Base-by-base conservation (phyloP, 2,888 invertebrate genomes). In the Cantharis flavilabris region DNA sequence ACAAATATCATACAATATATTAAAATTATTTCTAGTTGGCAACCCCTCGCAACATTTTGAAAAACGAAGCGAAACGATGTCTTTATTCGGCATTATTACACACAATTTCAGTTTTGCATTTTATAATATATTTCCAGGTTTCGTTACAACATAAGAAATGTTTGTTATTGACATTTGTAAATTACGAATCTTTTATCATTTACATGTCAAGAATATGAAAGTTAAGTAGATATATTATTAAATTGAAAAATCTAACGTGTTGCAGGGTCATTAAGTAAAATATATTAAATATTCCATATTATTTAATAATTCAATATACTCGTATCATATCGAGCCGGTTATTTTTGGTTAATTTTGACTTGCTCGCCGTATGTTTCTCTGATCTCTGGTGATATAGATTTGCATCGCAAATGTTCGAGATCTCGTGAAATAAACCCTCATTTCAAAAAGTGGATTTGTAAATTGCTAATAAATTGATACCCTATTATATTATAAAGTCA, bases 161-260 rank as follows among this genome's bases (percentile, higher is more conserved):
- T 62, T 62, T 71, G 71, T 62, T 20, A 62, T 71, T 71, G 71
- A 62, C 71, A 71, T 71, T 71, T 33, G 71, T 23, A 71, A 71
- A 71, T 26, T 71, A 30, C 49, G 28, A 11, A 18, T 20, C 62
- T 30, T 71, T 62, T 62, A 71, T 71, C 71, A 71, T 71, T 71
- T 71, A 64, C 71, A 63, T 71, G 71, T 71, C 71, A 71, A 63
- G 71, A 26, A 30, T 62, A 14, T 18, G 11, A 13, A 30, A 13
- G 16, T 26, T 64, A 71, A 23, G 30, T 63, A 71, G 62, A 62
- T 63, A 62, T 63, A 63, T 71, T 63, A 71, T 71, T 71, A 71
- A 71, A 71, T 71, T 71, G 63, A 13, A 33, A 33, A 33, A 33
- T 33, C 13, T 33, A 33, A 33, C 33, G 4, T 33, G 33, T 33